Conservation (phyloP, 2,113 vertebrate species). For the Albula glossodonta region DNA sequence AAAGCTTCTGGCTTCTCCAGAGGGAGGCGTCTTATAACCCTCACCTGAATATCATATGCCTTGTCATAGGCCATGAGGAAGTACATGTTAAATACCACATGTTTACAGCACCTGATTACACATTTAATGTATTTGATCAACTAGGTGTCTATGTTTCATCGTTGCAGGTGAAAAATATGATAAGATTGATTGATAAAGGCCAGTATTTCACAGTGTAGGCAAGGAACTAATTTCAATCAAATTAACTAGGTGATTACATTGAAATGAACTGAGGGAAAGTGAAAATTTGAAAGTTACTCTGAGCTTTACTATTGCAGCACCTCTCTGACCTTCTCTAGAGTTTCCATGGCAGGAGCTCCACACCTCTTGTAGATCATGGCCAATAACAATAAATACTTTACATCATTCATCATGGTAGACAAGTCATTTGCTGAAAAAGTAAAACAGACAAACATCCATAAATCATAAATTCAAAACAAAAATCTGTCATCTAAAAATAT, state of each 20-base stretch:
- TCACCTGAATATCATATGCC: constrained; percentile 62
- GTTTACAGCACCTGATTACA: neutral
- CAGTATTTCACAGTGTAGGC: neutral
- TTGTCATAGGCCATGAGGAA: constrained; percentile 27
- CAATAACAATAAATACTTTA: constrained; percentile 62
- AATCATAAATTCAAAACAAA: neutral
- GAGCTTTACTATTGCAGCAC: neutral
- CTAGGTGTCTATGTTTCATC: neutral
- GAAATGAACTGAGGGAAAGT: neutral
- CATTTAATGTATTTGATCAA: neutral
- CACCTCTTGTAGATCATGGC: constrained; percentile 55
- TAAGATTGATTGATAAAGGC: neutral
- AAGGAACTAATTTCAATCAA: neutral
- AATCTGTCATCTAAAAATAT: no score
- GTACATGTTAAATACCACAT: neutral
- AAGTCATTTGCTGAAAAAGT: constrained; percentile 59
- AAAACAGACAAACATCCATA: neutral
- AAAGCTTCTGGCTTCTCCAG: constrained; percentile 58
- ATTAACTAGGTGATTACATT: neutral
- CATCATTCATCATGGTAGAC: constrained; percentile 63
- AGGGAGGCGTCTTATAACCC: constrained; percentile 47
- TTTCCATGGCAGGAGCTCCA: constrained; percentile 49
- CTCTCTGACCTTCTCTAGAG: constrained; percentile 62
- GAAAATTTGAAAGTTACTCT: neutral
- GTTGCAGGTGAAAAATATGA: neutral